Conservation (phyloP, 2,113 vertebrate genomes). For the Chascanopsetta lugubris region DNA sequence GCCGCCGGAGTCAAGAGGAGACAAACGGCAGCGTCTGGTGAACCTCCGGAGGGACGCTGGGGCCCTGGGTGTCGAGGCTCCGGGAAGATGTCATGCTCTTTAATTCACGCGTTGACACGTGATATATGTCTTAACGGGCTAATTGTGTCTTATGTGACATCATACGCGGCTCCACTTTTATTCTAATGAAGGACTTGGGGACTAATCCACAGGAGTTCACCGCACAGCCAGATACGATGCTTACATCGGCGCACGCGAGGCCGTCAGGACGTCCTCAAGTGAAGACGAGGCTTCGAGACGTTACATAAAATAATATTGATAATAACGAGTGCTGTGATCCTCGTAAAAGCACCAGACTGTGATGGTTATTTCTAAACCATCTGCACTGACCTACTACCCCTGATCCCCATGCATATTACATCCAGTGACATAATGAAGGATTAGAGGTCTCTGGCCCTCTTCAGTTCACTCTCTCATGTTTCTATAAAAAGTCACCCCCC, state of each 20-base stretch:
- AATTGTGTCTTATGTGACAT: slow-evolving; percentile 33
- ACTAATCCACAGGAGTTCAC: neutral
- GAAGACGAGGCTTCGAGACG: neutral
- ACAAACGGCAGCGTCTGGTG: slow-evolving; percentile 29
- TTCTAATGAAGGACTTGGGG: neutral
- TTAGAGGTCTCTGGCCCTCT: neutral
- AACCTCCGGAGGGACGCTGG: slow-evolving; percentile 8
- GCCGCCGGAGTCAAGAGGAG: slow-evolving; percentile 27
- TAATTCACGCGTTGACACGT: slow-evolving; percentile 18
- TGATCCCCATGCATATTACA: slow-evolving; percentile 9
- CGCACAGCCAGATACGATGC: slow-evolving; percentile 1
- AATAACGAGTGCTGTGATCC: neutral
- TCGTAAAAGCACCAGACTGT: neutral
- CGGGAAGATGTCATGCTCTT: slow-evolving; percentile 26
- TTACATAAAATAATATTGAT: no score
- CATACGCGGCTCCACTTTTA: slow-evolving; percentile 15
- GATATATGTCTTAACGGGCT: slow-evolving; percentile 10
- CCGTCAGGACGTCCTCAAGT: no score
- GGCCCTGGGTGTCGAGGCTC: neutral
- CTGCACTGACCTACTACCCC: slow-evolving; percentile 14
- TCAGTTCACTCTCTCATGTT: slow-evolving; percentile 12
- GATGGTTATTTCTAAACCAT: slow-evolving; percentile 13
- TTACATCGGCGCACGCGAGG: no score
- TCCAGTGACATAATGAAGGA: slow-evolving; percentile 23
- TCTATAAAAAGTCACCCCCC: neutral